Base-by-base conservation (phyloP, 1,140 invertebrate genomes). In the Psilanteris sp. region DNA sequence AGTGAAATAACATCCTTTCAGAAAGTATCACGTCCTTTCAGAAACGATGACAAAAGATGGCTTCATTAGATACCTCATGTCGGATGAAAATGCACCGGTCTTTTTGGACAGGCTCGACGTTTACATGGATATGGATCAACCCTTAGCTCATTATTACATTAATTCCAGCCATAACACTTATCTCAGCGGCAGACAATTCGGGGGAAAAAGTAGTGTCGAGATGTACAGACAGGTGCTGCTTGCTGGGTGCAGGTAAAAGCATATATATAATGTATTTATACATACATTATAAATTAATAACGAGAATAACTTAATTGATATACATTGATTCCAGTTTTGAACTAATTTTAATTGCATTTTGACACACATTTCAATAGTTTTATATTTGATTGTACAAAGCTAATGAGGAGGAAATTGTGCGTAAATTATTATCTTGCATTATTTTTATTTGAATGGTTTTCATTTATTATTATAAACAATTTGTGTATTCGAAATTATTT, bases 121-220 rank as follows among this genome's bases (percentile, higher is more conserved):
- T 67, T 99, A 98, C 87, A 98, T 96, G 95, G 98, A 99, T 74
- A 99, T 99, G 98, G 98, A 99, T 82, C 97, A 99, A 83, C 97
- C 98, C 0, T 84, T 99, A 13, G 92, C 95, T 22, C 98, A 99
- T 86, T 99, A 99, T 89, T 99, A 99, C 87, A 99, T 99, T 77
- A 99, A 99, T 90, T 98, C 97, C 18, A 99, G 97, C 37, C 98
- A 99, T 88, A 99, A 99, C 86, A 99, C 98, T 5, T 99, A 99
- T 88, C 91, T 99, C 26, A 95, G 92, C 13, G 98, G 98, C 1
- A 90, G 97, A 74, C 98, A 99, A 88, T 96, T 99, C 83, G 98
- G 98, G 48, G 98, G 97, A 24, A 98, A 96, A 88, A 98, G 96
- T 52, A 97, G 95, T 3, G 97, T 99, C 0, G 98, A 99, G 90